Percentiles rank a stretch among this genome's conserved stretches.
Evolutionary conservation across 2,888 invertebrate species (phyloP).

Genomic region (Rhimphoctona megacephalus): DNA sequence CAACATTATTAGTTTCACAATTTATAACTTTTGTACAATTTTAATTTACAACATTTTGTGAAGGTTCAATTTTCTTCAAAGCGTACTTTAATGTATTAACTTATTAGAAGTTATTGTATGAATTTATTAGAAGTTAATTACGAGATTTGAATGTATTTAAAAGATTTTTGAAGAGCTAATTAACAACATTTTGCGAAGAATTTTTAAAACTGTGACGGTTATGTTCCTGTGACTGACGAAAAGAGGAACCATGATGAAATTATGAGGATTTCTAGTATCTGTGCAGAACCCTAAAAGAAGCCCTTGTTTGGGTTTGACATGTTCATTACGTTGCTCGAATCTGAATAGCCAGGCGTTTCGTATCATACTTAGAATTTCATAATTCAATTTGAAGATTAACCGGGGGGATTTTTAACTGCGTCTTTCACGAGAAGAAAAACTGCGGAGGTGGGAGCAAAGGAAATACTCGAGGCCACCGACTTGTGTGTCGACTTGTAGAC

Average conservation of each 20-base stretch:
- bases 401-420: not conserved
- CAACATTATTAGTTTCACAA: too few relatives aligned
- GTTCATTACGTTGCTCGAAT: slow-evolving; percentile 3
- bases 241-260: not conserved
- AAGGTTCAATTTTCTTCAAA: too few relatives aligned
- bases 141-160: too few relatives aligned
- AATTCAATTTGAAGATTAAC: slow-evolving; percentile 24
- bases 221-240: not conserved
- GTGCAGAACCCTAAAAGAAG: not conserved
- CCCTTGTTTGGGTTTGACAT: not conserved
- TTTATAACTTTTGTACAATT: too few relatives aligned
- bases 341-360: not conserved
- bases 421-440: slow-evolving; percentile 14
- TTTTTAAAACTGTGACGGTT: not conserved
- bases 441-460: not conserved
- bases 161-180: not conserved
- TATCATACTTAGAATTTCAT: slow-evolving; percentile 7
- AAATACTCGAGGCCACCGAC: slow-evolving; percentile 21
- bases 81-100: too few relatives aligned
- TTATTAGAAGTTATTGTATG: too few relatives aligned
- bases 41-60: too few relatives aligned
- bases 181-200: not conserved
- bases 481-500: slow-evolving; percentile 11
- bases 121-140: too few relatives aligned
- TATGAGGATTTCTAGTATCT: not conserved